Base-by-base conservation (phyloP, 2,113 vertebrate species). In the Genyomyrus donnyi region DNA sequence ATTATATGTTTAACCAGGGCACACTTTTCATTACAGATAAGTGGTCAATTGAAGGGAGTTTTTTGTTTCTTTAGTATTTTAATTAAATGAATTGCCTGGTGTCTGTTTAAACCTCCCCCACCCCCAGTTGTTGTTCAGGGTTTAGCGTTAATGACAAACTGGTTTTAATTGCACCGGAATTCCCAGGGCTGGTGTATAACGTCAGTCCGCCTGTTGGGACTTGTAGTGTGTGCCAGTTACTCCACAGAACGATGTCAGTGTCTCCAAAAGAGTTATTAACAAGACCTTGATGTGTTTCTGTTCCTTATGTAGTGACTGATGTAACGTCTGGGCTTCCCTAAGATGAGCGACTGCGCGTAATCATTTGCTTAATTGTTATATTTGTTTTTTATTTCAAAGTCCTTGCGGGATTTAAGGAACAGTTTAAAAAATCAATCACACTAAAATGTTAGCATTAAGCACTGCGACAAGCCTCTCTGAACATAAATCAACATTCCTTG, bases 21-120 rank as follows among this genome's bases (percentile, higher is more conserved):
- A 31, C 10, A 70, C n/a, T 27, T 70, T 70, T 31, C 7, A 70
- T 70, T 70, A 4, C 62, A 70, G 62, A 70, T 27, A 70, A 70
- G 27, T 31, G n/a, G 58, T 77, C 13, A 77, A 24, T 39, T 77
- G 10, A 35, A 39, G 70, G 31, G 70, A 19, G 11, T 35, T 31
- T 70, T 13, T 77, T 77, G 70, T 39, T 39, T 39, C 35, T 80
- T 80, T 42, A 42, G 35, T 80, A 42, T 80, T 80, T 80, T 39
- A 80, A 39, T 35, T 39, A 80, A 39, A 19, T 42, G 35, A 80
- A 42, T 80, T 35, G 35, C 31, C 15, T 77, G 1, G 15, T 42
- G 74, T 85, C 88, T 93, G 92, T 90, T 89, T 90, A 91, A 90
- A 35, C 77, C 89, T 15, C 74, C 58, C 15, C 74, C 74, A 39